Base-by-base conservation (phyloP, 1,140 invertebrate genomes). In the Halictus rubicundus region DNA sequence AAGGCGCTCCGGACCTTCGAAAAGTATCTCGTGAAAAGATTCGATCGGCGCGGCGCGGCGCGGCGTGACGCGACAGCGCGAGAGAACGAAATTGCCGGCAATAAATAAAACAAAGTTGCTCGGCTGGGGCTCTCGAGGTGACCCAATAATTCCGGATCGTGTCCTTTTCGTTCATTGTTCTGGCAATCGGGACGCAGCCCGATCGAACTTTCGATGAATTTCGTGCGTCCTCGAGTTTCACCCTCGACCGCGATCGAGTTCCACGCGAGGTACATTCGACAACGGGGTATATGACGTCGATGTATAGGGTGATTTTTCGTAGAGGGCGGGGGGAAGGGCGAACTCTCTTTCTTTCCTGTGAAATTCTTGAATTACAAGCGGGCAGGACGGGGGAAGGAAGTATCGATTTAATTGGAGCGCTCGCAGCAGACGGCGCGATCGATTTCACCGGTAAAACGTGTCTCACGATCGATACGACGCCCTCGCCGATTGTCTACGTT, bases 161-260 rank as follows among this genome's bases (percentile, higher is more conserved):
- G 32, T 5, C 32, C 32, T 37, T n/a, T 39, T 9, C 39, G 8
- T 3, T 14, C 61, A 12, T n/a, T 64, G 37, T 64, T 21, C 65
- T 37, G 37, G 37, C 64, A 49, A 65, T 57, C 72, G 6, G 46
- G 12, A 57, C 37, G 37, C 49, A 52, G 59, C 37, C 37, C 25
- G n/a, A 39, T n/a, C 32, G 63, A 42, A 19, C 39, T 52, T 52
- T 32, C 39, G 37, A 68, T 21, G 42, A 80, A 79, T 73, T 74
- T 79, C 49, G 21, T 59, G 63, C 63, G 37, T 80, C 64, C 78
- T 80, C 71, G 52, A 75, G 71, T 80, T 80, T 80, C 78, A 80
- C 71, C 78, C 63, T 66, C 70, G 64, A 49, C 19, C 14, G 16
- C 70, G 70, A 80, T 80, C 71, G 32, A n/a, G 42, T 68, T 68